These are phyloP conservation scores for Camponotus vicinus DNA, from an alignment of 1,140 invertebrate genomes.

Conservation along the genomic window DNA sequence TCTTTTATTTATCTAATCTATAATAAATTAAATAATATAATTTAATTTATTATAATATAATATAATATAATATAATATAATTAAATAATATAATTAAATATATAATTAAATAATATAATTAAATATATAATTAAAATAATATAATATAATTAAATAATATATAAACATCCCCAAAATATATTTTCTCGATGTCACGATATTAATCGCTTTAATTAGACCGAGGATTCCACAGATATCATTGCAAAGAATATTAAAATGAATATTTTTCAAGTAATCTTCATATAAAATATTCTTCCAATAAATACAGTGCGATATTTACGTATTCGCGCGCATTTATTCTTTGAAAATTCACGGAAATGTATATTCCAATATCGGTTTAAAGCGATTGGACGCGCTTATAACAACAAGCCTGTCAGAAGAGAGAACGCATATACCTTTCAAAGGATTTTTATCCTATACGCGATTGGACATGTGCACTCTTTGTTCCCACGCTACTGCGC, in stretches of 20 bases:
- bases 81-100: too few species aligned
- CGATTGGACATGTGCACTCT: conserved; percentile 46
- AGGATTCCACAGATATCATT: neutral
- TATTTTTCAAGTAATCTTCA: neutral
- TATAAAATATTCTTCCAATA: conserved; percentile 16
- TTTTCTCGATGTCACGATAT: neutral
- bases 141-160: neutral
- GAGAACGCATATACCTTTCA: conserved; percentile 25
- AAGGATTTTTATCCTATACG: conserved; percentile 60
- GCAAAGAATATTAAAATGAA: neutral
- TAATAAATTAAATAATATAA: neutral
- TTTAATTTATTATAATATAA: too few species aligned
- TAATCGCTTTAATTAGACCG: neutral
- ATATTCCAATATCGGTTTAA: conserved; percentile 19
- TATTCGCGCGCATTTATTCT: conserved; percentile 26
- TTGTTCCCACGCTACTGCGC: conserved; percentile 61
- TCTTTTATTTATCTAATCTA: neutral
- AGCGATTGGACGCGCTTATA: conserved; percentile 7
- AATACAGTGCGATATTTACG: neutral
- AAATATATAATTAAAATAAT: neutral
- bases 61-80: too few species aligned
- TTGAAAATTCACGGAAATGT: conserved; percentile 26
- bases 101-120: too few species aligned
- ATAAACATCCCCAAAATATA: neutral
- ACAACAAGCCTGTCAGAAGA: neutral